Evolutionary conservation across 2,797 vertebrate genomes (phyloP).

Genomic region (Clarias pachynema): DNA sequence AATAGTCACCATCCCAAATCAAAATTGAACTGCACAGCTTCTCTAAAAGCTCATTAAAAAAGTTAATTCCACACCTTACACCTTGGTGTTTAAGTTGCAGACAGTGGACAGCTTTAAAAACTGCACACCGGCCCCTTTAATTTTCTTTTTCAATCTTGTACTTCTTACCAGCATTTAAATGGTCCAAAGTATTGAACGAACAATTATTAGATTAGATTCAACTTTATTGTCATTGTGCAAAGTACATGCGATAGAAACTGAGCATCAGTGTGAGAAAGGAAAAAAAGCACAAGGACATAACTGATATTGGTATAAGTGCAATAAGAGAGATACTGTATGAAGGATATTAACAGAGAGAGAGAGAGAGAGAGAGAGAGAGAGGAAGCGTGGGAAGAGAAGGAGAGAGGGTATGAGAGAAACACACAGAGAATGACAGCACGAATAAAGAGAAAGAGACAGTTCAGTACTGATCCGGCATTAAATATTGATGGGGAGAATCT

Average conservation of each 20-base stretch:
- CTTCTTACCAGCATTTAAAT: neutral
- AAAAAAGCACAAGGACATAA: neutral
- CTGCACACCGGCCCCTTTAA: neutral
- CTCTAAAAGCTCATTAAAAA: neutral
- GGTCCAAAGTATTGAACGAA: neutral
- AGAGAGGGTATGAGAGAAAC: neutral
- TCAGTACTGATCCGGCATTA: slow-evolving; percentile 22
- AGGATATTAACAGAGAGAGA: neutral
- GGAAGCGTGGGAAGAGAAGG: neutral
- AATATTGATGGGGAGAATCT: slow-evolving; percentile 42
- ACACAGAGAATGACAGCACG: slow-evolving; percentile 12
- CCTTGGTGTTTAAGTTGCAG: neutral
- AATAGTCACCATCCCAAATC: neutral
- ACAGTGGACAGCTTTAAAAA: neutral
- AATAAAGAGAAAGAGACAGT: slow-evolving; percentile 11
- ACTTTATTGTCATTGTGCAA: no score
- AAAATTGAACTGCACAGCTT: neutral
- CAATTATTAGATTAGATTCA: neutral
- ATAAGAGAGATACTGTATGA: neutral
- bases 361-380: neutral
- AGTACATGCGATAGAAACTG: neutral
- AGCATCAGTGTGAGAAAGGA: no score
- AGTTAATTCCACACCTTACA: neutral
- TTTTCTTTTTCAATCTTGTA: neutral
- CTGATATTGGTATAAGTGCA: neutral